phyloP scores from a whole-genome alignment of 2,888 invertebrate genomes.

The Bimastos eiseni region DNA sequence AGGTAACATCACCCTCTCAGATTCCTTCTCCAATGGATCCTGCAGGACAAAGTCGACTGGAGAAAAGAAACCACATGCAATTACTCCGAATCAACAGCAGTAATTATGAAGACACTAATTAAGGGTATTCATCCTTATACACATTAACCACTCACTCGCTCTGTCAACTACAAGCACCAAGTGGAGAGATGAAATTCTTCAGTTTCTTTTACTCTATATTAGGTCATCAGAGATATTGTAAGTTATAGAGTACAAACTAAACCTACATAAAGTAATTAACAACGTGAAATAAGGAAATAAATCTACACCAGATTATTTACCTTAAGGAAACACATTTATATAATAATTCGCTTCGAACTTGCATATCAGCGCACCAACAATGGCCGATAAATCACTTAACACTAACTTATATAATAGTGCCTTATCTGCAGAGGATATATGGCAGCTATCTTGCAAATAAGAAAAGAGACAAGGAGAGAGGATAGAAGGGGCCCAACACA shows the following conservation, averaged over 20 bases:
- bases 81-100: background rate
- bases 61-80: constrained; percentile 6
- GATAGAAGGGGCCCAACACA: too few species aligned
- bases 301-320: background rate
- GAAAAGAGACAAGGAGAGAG: too few species aligned
- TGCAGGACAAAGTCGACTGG: constrained; percentile 85
- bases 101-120: background rate
- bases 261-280: too few species aligned
- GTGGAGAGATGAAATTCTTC: background rate
- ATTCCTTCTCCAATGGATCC: constrained; percentile 69
- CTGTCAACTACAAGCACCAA: background rate
- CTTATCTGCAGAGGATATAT: too few species aligned
- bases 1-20: constrained; percentile 55
- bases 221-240: background rate
- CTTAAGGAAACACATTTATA: background rate
- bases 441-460: too few species aligned
- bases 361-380: too few species aligned
- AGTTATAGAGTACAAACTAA: background rate
- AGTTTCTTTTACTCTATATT: too few species aligned
- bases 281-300: background rate
- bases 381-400: too few species aligned
- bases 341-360: too few species aligned
- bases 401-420: too few species aligned
- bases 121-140: background rate
- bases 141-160: background rate